Percentiles rank a stretch among this genome's conserved stretches.
phyloP scores from a whole-genome alignment of 2,113 vertebrate genomes.

The cattle (Bos taurus) region DNA sequence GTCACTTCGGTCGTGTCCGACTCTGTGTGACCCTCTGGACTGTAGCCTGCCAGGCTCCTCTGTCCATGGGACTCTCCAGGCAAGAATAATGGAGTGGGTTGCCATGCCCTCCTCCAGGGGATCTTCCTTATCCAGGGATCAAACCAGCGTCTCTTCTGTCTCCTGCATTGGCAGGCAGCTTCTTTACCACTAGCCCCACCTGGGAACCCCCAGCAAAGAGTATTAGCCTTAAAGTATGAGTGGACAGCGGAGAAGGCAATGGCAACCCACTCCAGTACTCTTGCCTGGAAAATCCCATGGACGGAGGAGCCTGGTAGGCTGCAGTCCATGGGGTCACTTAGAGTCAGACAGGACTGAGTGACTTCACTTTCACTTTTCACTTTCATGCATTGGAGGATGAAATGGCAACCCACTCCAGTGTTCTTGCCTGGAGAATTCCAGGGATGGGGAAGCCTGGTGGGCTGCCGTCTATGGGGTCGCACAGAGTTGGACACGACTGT shows the following conservation, averaged over 20 bases:
- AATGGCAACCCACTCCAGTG: no score
- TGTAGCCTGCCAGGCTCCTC: background rate
- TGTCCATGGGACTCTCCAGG: background rate
- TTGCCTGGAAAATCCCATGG: no score
- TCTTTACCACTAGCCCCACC: background rate
- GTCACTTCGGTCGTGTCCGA: background rate
- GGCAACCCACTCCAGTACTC: no score
- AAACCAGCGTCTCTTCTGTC: background rate
- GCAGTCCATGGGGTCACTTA: no score
- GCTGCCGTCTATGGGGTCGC: no score
- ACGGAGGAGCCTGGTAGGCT: no score
- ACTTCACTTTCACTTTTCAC: no score
- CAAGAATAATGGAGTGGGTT: background rate
- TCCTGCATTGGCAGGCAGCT: background rate
- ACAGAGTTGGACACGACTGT: no score
- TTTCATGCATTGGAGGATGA: no score
- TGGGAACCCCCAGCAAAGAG: background rate
- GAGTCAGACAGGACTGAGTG: fast-evolving
- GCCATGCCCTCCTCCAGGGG: background rate
- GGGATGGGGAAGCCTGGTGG: no score
- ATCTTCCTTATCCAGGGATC: background rate
- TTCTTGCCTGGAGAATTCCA: no score
- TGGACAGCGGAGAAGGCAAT: no score
- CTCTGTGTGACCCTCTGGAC: background rate
- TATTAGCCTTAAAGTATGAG: background rate